Conservation (phyloP, 2,113 vertebrate species). For the Oryzias melastigma region DNA sequence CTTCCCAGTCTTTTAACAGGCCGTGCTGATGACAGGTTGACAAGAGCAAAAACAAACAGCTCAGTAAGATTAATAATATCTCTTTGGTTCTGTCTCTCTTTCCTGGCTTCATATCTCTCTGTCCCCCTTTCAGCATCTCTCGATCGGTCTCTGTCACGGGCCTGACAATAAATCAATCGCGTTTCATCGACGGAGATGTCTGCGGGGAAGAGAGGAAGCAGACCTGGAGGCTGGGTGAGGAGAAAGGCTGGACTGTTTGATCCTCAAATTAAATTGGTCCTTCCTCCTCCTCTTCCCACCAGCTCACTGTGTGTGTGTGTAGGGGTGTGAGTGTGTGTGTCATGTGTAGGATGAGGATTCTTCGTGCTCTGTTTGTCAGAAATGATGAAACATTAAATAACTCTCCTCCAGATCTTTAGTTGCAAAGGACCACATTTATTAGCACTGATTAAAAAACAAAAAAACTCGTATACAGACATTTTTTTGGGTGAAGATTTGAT, state of each 20-base stretch:
- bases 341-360: neutral
- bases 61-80: conserved; percentile 44
- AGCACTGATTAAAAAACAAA: too few species aligned
- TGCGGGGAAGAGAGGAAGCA: conserved; percentile 56
- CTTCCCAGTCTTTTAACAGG: neutral
- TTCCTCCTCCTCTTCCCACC: conserved; percentile 11
- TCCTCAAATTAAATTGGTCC: conserved; percentile 43
- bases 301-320: conserved; percentile 1
- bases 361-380: neutral
- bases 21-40: conserved; percentile 14
- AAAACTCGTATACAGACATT: too few species aligned
- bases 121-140: conserved; percentile 30
- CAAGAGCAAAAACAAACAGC: conserved; percentile 28
- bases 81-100: conserved; percentile 20
- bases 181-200: conserved; percentile 61
- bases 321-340: conserved; percentile 9
- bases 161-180: conserved; percentile 65
- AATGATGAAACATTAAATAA: too few species aligned
- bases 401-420: too few species aligned
- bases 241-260: conserved; percentile 21
- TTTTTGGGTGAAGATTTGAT: too few species aligned
- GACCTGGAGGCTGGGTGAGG: conserved; percentile 32
- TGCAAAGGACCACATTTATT: too few species aligned
- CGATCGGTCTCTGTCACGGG: conserved; percentile 44
- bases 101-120: conserved; percentile 24